phyloP scores from a whole-genome alignment of 2,113 vertebrate species.

The Rattus norvegicus region GRCr8 NC_086019.1:42319501-42320000 shows the following conservation, averaged over 20 bases:
- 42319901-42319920: neutral
- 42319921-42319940: neutral
- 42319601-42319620: neutral
- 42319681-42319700: rapidly evolving
- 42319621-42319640: too few species aligned
- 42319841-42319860: neutral
- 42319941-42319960: neutral
- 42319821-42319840: neutral
- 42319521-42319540: neutral
- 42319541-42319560: neutral
- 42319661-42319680: too few species aligned
- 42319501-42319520: neutral
- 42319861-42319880: neutral
- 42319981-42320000: neutral
- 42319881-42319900: neutral
- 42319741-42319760: neutral
- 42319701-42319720: rapidly evolving
- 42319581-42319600: neutral
- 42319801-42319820: neutral
- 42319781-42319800: neutral
- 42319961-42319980: neutral
- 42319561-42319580: neutral
- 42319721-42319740: too few species aligned
- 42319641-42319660: neutral
- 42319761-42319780: neutral